Evolutionary conservation across 1,140 invertebrate species (phyloP).

Genomic region (Phymastichus coffea): DNA sequence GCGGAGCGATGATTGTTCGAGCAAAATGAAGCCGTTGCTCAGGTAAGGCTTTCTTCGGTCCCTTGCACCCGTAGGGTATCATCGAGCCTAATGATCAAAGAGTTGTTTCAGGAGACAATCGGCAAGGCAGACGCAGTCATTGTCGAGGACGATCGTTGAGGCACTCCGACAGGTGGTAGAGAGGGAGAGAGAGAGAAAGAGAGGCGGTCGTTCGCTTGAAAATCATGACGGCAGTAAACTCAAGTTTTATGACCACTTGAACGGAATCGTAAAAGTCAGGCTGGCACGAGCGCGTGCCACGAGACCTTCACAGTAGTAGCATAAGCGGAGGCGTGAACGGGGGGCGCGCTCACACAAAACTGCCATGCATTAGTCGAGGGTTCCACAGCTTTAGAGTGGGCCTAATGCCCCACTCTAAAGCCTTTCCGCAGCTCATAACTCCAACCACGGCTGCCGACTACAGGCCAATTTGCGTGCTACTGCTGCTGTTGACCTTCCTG

Average conservation of each 20-base stretch:
- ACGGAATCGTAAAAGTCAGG: slow-evolving; percentile 61
- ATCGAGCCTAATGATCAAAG: slow-evolving; percentile 26
- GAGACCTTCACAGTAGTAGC: too few species aligned
- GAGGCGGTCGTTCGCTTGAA: slow-evolving; percentile 58
- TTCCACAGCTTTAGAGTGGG: slow-evolving; percentile 52
- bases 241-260: slow-evolving; percentile 59
- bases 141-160: slow-evolving; percentile 28
- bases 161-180: slow-evolving; percentile 58
- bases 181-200: too few species aligned
- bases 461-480: too few species aligned
- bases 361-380: too few species aligned
- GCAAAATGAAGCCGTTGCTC: too few species aligned
- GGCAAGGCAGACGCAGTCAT: slow-evolving; percentile 11
- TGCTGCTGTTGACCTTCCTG: too few species aligned
- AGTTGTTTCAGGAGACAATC: slow-evolving; percentile 14
- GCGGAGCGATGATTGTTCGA: too few species aligned
- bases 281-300: too few species aligned
- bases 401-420: slow-evolving; percentile 52
- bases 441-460: too few species aligned
- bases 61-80: background rate
- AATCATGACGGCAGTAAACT: slow-evolving; percentile 60
- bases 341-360: too few species aligned
- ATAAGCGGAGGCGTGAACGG: slow-evolving; percentile 20
- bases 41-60: too few species aligned
- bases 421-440: too few species aligned